Conservation (phyloP, 2,888 invertebrate genomes). For the Spisula subtruncata region DNA sequence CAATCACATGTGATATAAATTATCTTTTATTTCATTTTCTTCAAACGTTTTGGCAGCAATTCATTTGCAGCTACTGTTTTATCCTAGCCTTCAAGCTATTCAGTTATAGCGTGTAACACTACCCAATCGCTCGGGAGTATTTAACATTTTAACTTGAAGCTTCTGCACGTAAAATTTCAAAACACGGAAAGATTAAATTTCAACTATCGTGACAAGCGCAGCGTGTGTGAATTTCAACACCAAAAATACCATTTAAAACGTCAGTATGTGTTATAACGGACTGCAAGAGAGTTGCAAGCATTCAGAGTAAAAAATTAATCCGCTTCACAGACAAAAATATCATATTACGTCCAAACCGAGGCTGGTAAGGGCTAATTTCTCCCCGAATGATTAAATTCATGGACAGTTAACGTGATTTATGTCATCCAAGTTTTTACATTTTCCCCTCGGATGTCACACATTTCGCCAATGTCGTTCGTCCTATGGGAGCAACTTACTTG, state of each 20-base stretch:
- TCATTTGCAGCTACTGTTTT: neutral
- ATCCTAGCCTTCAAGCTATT: neutral
- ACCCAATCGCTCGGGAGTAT: neutral
- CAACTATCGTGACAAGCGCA: neutral
- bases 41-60: neutral
- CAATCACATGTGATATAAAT: neutral
- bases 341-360: constrained; percentile 8
- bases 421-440: neutral
- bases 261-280: neutral
- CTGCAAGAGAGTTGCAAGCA: neutral
- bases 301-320: constrained; percentile 1
- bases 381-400: neutral
- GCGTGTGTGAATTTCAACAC: neutral
- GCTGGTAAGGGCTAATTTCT: neutral
- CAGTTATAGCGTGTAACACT: neutral
- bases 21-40: neutral
- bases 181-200: neutral
- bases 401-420: constrained; percentile 14
- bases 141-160: constrained; percentile 7
- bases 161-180: neutral
- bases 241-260: neutral
- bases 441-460: neutral
- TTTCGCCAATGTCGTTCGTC: neutral
- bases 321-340: constrained; percentile 7
- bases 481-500: neutral